phyloP scores from a whole-genome alignment of 2,113 vertebrate genomes.

The Stomatorhinus ivindoensis region DNA sequence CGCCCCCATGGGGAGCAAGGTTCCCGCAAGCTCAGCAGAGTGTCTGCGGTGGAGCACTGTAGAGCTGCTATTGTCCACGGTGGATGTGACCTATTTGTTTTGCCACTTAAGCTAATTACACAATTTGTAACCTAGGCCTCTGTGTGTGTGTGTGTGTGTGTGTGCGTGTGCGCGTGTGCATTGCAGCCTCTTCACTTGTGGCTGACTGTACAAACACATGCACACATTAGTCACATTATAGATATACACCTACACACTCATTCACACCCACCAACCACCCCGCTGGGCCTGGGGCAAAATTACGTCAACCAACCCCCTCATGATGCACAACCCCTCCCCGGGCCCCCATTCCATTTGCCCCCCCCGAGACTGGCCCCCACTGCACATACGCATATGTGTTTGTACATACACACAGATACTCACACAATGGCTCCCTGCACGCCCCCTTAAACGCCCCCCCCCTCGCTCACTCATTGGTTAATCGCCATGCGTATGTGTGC shows the following conservation, averaged over 20 bases:
- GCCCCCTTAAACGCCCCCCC: background rate
- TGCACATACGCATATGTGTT: background rate
- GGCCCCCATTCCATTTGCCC: background rate
- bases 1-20: conserved; percentile 40
- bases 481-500: conserved; percentile 7
- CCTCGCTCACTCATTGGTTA: background rate
- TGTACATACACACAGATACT: background rate
- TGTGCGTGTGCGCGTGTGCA: background rate
- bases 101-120: conserved; percentile 40
- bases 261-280: background rate
- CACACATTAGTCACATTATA: background rate
- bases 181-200: background rate
- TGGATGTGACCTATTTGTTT: conserved; percentile 38
- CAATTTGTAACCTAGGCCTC: conserved; percentile 25
- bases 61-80: conserved; percentile 36
- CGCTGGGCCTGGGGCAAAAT: background rate
- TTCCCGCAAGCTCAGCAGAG: conserved; percentile 36
- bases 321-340: background rate
- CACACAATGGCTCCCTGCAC: background rate
- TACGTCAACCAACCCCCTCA: background rate
- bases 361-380: background rate
- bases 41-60: conserved; percentile 36
- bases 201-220: background rate
- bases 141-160: background rate
- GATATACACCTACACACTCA: background rate